These are phyloP conservation scores for Drosophila ambigua DNA, from an alignment of 1,140 invertebrate genomes.

Conservation along the genomic window DNA sequence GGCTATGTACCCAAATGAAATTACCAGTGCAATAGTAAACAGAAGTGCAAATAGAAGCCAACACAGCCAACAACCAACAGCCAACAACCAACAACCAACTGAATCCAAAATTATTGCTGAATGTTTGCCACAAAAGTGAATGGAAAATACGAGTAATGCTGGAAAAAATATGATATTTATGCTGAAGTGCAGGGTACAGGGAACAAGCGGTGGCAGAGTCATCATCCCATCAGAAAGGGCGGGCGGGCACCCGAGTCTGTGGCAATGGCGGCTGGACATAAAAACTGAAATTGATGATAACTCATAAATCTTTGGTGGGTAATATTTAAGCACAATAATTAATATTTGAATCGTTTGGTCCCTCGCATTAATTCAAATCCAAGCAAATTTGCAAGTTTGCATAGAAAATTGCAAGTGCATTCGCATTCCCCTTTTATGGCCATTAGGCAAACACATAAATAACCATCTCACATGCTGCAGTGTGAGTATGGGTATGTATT, in stretches of 20 bases:
- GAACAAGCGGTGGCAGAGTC: constrained; percentile 10
- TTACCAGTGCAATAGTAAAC: constrained; percentile 53
- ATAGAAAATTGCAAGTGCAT: constrained; percentile 26
- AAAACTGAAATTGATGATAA: constrained; percentile 66
- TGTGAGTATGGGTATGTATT: constrained; percentile 1
- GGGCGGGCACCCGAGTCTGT: neutral
- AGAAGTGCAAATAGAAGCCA: constrained; percentile 13
- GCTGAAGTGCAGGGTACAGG: neutral
- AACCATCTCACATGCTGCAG: constrained; percentile 4
- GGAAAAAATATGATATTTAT: no score
- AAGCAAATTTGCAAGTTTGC: constrained; percentile 32
- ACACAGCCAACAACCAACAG: neutral
- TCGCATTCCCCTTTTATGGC: constrained; percentile 3
- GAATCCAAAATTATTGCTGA: constrained; percentile 27
- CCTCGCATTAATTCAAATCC: constrained; percentile 43
- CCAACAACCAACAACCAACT: neutral
- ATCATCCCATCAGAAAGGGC: neutral
- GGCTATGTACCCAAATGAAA: constrained; percentile 47
- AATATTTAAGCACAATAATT: constrained; percentile 43
- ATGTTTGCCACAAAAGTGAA: constrained; percentile 32
- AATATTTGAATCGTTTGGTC: constrained; percentile 25
- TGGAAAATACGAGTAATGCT: constrained; percentile 4
- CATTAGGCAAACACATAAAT: constrained; percentile 29
- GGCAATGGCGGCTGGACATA: neutral
- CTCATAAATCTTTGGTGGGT: constrained; percentile 60